A percentile compares a stretch with the other conserved stretches of the same genome.
phyloP scores from a whole-genome alignment of 2,888 invertebrate genomes.

The Agrotis ipsilon region DNA sequence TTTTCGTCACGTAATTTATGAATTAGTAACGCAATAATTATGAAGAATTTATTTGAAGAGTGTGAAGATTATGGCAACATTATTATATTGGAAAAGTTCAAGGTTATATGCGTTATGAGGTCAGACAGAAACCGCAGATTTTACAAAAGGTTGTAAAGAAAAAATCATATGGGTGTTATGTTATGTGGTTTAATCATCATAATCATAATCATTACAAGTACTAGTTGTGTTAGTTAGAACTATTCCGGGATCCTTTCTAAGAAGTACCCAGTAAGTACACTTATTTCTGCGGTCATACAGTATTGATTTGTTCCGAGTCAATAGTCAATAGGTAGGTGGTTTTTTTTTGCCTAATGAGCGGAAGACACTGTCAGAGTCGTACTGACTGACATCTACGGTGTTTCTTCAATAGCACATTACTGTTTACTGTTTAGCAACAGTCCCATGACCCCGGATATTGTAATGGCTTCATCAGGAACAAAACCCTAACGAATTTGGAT shows the following conservation, averaged over 20 bases:
- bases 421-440: too few species aligned
- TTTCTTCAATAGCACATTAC: too few species aligned
- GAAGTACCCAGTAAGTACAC: background rate
- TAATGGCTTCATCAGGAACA: too few species aligned
- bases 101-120: slow-evolving; percentile 37
- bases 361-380: too few species aligned
- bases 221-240: background rate
- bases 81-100: slow-evolving; percentile 20
- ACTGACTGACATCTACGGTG: too few species aligned
- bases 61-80: slow-evolving; percentile 43
- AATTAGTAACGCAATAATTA: slow-evolving; percentile 52
- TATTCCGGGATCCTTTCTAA: background rate
- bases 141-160: slow-evolving; percentile 6
- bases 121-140: slow-evolving; percentile 20
- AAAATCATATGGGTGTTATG: background rate
- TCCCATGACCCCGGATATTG: too few species aligned
- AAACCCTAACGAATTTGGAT: background rate
- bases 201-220: background rate
- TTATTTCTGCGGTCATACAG: background rate
- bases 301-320: too few species aligned
- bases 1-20: slow-evolving; percentile 16
- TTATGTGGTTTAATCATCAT: background rate
- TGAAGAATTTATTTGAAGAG: slow-evolving; percentile 31
- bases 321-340: too few species aligned
- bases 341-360: too few species aligned